These are phyloP conservation scores for Hesperophylax magnus DNA, from an alignment of 1,140 invertebrate species.

Conservation along the genomic window DNA sequence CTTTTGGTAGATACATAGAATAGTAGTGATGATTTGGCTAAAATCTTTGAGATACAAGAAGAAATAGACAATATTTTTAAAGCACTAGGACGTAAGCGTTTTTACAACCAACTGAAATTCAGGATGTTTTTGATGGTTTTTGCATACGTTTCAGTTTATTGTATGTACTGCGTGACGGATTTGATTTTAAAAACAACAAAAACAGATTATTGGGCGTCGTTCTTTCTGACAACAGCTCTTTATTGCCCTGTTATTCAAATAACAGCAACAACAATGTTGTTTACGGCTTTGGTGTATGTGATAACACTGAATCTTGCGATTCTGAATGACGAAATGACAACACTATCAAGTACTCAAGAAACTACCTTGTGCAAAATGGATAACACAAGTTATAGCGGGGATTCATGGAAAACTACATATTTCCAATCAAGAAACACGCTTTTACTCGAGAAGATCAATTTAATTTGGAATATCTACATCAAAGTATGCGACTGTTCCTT, in stretches of 20 bases:
- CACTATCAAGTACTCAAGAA: not conserved
- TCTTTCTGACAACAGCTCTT: not conserved
- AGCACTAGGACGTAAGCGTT: not conserved
- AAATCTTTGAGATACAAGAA: not conserved
- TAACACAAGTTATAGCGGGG: not conserved
- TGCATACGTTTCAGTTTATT: not conserved
- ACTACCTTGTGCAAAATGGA: not conserved
- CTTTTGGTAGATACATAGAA: not conserved
- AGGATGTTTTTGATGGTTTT: not conserved
- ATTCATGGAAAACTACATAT: not conserved
- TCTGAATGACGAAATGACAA: not conserved
- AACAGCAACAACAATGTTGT: not conserved
- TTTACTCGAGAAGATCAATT: not conserved
- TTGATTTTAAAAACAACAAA: not conserved
- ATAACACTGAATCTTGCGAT: not conserved
- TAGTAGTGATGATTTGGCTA: conserved; percentile 6
- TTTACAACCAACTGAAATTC: not conserved
- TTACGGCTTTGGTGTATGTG: not conserved
- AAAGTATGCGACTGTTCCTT: not conserved
- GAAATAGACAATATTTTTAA: not conserved
- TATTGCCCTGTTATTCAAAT: not conserved
- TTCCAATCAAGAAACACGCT: not conserved
- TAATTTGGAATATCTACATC: conserved; percentile 26
- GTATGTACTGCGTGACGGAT: not conserved
- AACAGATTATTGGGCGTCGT: not conserved